Evolutionary conservation across 2,888 invertebrate species (phyloP), one percentile per base, ranked within the genome.

Genomic region (Lasioglossum figueresi): DNA sequence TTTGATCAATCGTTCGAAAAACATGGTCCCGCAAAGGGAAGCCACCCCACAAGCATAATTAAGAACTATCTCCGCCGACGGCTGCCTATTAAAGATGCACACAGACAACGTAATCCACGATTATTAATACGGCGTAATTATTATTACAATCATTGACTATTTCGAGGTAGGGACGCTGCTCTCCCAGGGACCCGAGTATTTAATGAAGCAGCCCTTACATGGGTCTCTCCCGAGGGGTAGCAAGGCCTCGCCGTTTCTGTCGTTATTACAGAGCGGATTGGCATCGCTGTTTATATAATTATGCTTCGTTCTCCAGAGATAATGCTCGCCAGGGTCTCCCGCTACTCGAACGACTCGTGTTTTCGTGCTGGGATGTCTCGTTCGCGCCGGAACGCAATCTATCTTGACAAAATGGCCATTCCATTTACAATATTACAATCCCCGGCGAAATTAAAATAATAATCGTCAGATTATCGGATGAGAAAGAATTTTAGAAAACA

Each of bases 211-310:
- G 80, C 91, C 89, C 89, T 88, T 90, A 85, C 88, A 83, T 84
- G 88, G 87, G 88, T 92, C 84, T 89, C 80, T 88, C 92, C 88
- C 90, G 79, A 76, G 82, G 88, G 84, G 73, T 82, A 56, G 80
- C 78, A 80, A 71, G 78, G 52, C 80, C 83, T 84, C 82, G 79
- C 88, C 85, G 81, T 88, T 89, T 79, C 85, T 80, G 85, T 87
- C 91, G 88, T 91, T 91, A 88, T 90, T 88, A 85, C 88, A 73
- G 76, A 82, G 80, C 87, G 83, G 88, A 78, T 87, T 87, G 86
- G 82, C 87, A 79, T 89, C 88, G 88, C 88, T 91, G 91, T 92
- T 91, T 91, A 91, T 92, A 90, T 89, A 92, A 91, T 92, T 90
- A 91, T 86, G 84, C 76, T 80, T 81, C 87, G 83, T 78, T 82